Base-by-base conservation (phyloP, 2,113 vertebrate genomes). In the Balaenoptera acutorostrata region DNA sequence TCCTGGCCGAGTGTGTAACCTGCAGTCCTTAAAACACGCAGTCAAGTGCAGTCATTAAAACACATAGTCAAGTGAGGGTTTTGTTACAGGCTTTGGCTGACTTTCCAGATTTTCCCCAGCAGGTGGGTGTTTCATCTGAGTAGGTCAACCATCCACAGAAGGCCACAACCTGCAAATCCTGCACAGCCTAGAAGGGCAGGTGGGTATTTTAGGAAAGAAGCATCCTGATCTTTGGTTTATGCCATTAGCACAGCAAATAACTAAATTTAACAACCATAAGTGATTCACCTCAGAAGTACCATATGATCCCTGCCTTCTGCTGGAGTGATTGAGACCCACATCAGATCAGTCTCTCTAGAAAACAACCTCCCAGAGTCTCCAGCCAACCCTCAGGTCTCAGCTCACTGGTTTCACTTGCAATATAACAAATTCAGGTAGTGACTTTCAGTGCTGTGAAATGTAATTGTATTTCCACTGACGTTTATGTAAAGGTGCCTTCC, bases 151-250 rank as follows among this genome's bases (percentile, higher is more conserved):
- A 1, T 82, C 88, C 80, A 29, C 4, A 41, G 63, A 66, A 74
- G 63, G 66, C 75, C 80, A 78, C 49, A 71, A 31, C 55, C 41
- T 21, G 41, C 46, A 88, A 46, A 63, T 63, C 77, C 49, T 57
- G 33, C 5, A 3, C 12, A 69, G 33, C 15, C 71, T 33, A 10
- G 55, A 85, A 88, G 33, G 33, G 61, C 75, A 88, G 82, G 44
- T 2, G 13, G 69, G 5, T 71, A 52, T 85, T 85, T 95, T 52
- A 93, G 72, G 68, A 96, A 88, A 88, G 72, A 68, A 57, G 9
- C 46, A 74, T 75, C 89, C 86, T 95, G 61, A 86, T 86, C 93
- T 95, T 55, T 93, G 88, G 77, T 63, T 77, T 88, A 92, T n/a
- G 78, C 41, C 72, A 66, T 21, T 13, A 89, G 41, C 59, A n/a